Base-by-base conservation (phyloP, 1,140 invertebrate genomes). In the Zaprionus davidi region DNA sequence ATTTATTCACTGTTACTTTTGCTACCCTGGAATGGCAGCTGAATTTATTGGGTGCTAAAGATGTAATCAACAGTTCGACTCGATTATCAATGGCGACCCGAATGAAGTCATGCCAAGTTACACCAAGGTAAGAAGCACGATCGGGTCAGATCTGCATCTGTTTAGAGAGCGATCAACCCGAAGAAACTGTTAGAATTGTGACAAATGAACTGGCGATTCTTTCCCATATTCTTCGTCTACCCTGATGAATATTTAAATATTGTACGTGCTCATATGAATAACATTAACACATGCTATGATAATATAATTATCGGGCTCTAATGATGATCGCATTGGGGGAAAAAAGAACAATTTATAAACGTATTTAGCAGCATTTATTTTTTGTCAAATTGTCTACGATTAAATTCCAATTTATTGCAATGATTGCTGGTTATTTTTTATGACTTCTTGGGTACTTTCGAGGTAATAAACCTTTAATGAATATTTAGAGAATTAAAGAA, bases 1-100 rank as follows among this genome's bases (percentile, higher is more conserved):
- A 68, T 67, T 74, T 74, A 75, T 78, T 75, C 31, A 74, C 76
- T 53, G 71, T 73, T 73, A 74, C 56, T 51, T 68, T 64, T 64
- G 72, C 72, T 75, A 41, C 59, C 59, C 67, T 59, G 63, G 41
- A 67, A 51, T 67, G 44, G 31, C 70, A 67, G 70, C 66, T 58
- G 15, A 69, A 68, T 68, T 78, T 68, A 74, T 67, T 58, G 53
- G 64, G 76, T 78, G 76, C 60, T 55, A 78, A 78, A 76, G 44
- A 62, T 57, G 53, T 63, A 63, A 78, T 68, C 76, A 68, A 74
- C 49, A 34, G 64, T 55, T 63, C 17, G 20, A 22, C 55, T 41
- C 36, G 49, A 20, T 31, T 34, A 66, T 76, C 36, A 66, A 67
- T 41, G 41, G 22, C 12, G 46, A 28, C 56, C 65, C 41, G 28